Conservation (phyloP, 2,113 vertebrate species). For the Climacteris rufus region DNA sequence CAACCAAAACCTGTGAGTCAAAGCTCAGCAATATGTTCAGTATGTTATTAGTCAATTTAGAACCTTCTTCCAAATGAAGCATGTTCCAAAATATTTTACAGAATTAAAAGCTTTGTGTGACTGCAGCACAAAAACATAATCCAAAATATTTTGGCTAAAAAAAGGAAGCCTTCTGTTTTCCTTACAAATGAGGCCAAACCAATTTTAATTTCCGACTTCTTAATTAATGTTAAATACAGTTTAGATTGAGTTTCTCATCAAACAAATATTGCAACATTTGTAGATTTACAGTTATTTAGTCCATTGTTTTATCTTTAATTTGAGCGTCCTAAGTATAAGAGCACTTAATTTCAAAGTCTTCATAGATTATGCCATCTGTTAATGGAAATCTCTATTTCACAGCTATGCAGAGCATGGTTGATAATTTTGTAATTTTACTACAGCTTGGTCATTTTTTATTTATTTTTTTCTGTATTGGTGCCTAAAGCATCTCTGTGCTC, state of each 20-base stretch:
- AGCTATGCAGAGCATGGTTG: background rate
- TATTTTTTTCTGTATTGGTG: background rate
- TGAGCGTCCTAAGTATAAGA: background rate
- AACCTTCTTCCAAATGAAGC: background rate
- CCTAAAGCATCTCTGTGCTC: background rate
- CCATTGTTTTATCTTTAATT: background rate
- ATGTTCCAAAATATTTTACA: conserved; percentile 21
- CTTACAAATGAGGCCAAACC: conserved; percentile 13
- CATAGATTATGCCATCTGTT: background rate
- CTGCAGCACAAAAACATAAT: conserved; percentile 16
- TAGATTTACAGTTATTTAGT: background rate
- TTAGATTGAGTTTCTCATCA: background rate
- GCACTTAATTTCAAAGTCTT: background rate
- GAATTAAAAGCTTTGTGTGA: background rate
- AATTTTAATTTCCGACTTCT: conserved; percentile 34
- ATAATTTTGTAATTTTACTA: background rate
- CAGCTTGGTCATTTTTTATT: background rate
- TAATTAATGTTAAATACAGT: conserved; percentile 36
- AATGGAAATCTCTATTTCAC: background rate
- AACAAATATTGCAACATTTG: background rate
- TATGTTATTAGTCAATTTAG: background rate
- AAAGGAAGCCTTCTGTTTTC: conserved; percentile 32
- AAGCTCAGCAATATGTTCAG: background rate
- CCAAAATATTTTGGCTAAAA: conserved; percentile 24
- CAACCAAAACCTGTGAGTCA: background rate